A percentile compares a stretch with the other conserved stretches of the same genome.
Evolutionary conservation across 2,113 vertebrate genomes (phyloP).

Genomic region (Ardeotis arabs): DNA sequence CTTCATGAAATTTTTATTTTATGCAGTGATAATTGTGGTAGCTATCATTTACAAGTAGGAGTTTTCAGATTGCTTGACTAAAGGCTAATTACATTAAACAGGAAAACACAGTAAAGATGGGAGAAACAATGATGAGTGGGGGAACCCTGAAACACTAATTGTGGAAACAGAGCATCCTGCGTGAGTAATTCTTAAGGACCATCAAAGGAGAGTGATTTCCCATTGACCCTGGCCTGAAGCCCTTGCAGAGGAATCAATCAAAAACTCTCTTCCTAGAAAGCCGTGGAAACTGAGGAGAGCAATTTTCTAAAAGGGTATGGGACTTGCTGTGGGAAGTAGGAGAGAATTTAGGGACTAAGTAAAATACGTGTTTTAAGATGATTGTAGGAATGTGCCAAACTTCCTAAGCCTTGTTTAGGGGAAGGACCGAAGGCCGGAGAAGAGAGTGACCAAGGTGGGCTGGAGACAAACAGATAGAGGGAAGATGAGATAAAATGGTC

Average conservation of each 20-base stretch:
- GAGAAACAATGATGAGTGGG: not conserved
- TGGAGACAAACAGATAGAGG: not conserved
- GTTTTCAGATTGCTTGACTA: not conserved
- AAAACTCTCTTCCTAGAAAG: not conserved
- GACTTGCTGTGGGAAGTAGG: not conserved
- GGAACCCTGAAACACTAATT: not conserved
- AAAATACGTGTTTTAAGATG: not conserved
- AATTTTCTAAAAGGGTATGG: not conserved
- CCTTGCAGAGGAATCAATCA: not conserved
- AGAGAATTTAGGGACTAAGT: not conserved
- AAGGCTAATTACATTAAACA: not conserved
- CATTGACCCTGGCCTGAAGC: not conserved
- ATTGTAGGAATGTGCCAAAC: not conserved
- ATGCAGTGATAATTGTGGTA: not conserved
- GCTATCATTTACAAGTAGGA: not conserved
- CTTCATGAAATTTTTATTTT: too few species aligned
- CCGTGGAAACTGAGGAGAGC: not conserved
- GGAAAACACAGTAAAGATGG: not conserved
- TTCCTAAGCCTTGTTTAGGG: not conserved
- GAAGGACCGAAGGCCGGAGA: not conserved
- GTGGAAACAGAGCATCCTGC: not conserved
- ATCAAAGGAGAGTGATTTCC: not conserved
- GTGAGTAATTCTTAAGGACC: not conserved
- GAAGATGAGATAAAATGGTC: not conserved
- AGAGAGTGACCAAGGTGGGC: not conserved